phyloP scores from a whole-genome alignment of 2,797 vertebrate genomes.

The Peromyscus melanophrys region DNA sequence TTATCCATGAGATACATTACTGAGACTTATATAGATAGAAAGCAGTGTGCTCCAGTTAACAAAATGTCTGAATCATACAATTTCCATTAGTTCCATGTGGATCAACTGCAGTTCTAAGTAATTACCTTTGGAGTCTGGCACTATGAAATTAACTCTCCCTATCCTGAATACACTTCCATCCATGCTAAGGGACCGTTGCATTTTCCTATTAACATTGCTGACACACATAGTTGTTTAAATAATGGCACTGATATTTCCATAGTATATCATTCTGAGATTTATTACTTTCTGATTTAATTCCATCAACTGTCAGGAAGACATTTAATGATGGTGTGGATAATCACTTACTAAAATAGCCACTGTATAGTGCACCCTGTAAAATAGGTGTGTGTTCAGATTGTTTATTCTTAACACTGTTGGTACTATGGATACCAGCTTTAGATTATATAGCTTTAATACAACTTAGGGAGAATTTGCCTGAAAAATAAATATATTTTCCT shows the following conservation, averaged over 20 bases:
- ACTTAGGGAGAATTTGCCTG: not conserved
- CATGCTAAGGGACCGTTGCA: not conserved
- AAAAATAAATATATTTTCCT: constrained; percentile 26
- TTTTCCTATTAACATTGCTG: constrained; percentile 63
- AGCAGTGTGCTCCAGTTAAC: not conserved
- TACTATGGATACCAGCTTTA: not conserved
- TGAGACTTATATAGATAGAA: constrained; percentile 42
- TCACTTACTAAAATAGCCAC: constrained; percentile 6
- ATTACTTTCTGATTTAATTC: constrained; percentile 64
- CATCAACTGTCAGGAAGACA: not conserved
- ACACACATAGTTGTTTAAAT: constrained; percentile 50
- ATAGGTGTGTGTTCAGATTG: not conserved
- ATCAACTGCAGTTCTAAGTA: constrained; percentile 20
- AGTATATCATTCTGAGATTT: constrained; percentile 43
- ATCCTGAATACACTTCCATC: not conserved
- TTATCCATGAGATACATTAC: constrained; percentile 47
- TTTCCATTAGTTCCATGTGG: constrained; percentile 23
- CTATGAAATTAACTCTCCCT: constrained; percentile 38
- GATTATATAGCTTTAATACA: constrained; percentile 21
- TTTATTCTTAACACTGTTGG: not conserved
- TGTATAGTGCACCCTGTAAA: not conserved
- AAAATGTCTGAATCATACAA: not conserved
- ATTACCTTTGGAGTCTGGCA: constrained; percentile 26
- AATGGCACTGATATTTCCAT: constrained; percentile 54
- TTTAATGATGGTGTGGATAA: constrained; percentile 21